Conservation (phyloP, 2,888 invertebrate species). For the Smittia aterrima region DNA sequence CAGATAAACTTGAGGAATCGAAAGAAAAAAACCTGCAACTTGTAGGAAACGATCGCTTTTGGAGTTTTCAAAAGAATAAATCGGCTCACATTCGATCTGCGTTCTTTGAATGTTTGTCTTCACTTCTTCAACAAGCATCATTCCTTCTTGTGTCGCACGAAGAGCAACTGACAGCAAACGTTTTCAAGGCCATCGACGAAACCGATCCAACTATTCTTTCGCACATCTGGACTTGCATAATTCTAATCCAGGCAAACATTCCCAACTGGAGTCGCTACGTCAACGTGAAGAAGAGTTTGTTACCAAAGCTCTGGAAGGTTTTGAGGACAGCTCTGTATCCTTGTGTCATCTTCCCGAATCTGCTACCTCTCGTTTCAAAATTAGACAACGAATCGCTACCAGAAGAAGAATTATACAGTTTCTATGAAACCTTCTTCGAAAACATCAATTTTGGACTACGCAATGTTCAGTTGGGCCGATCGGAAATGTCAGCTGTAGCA, state of each 20-base stretch:
- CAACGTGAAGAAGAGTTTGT: constrained; percentile 70
- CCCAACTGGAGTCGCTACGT: constrained; percentile 57
- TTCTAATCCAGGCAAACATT: constrained; percentile 61
- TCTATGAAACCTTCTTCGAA: constrained; percentile 67
- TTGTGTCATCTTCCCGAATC: constrained; percentile 66
- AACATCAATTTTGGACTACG: constrained; percentile 66
- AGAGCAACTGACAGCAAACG: constrained; percentile 58
- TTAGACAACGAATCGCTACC: constrained; percentile 55
- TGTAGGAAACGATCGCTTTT: constrained; percentile 64
- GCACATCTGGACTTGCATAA: constrained; percentile 71
- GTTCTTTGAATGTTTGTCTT: constrained; percentile 67
- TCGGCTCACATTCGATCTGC: constrained; percentile 58
- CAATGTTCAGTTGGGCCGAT: constrained; percentile 59
- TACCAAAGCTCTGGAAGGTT: constrained; percentile 67
- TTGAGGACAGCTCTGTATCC: constrained; percentile 73
- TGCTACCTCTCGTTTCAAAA: constrained; percentile 72
- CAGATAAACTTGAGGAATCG: constrained; percentile 57
- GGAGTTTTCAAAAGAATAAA: constrained; percentile 66
- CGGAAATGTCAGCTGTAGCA: constrained; percentile 67
- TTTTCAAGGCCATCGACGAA: constrained; percentile 66
- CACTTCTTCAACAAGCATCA: constrained; percentile 60
- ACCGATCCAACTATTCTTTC: constrained; percentile 65
- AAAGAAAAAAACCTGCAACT: constrained; percentile 58
- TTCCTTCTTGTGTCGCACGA: constrained; percentile 59
- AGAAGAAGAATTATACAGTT: constrained; percentile 50